phyloP scores from a whole-genome alignment of 2,888 invertebrate genomes.

The Plebejus anna region DNA sequence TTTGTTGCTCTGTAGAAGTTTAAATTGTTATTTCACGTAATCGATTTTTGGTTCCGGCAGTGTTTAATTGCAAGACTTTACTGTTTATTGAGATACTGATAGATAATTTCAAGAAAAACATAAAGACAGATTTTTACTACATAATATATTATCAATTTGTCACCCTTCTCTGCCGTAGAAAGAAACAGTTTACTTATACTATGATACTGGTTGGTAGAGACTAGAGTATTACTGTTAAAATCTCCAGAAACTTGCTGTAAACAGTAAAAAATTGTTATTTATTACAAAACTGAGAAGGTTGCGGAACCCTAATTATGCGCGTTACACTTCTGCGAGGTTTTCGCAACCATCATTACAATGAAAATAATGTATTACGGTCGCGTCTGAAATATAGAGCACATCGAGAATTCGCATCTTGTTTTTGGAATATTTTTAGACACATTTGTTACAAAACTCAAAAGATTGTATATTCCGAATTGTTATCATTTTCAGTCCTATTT shows the following conservation, averaged over 20 bases:
- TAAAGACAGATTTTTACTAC: too few species aligned
- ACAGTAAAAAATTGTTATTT: not conserved
- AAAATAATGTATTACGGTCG: conserved; percentile 65
- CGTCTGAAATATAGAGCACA: conserved; percentile 62
- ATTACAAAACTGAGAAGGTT: not conserved
- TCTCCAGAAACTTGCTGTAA: not conserved
- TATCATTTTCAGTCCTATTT: too few species aligned
- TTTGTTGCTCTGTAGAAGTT: not conserved
- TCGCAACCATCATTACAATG: conserved; percentile 45
- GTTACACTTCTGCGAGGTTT: conserved; percentile 32
- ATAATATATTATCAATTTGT: too few species aligned
- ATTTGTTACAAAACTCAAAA: not conserved
- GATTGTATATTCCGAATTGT: too few species aligned
- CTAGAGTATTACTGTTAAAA: not conserved
- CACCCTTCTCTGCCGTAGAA: too few species aligned
- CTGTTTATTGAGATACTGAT: not conserved
- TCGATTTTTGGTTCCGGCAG: not conserved
- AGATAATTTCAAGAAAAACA: too few species aligned
- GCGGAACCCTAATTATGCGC: conserved; percentile 16
- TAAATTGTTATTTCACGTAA: not conserved
- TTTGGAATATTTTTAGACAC: conserved; percentile 46
- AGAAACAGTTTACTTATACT: too few species aligned
- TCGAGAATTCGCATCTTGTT: conserved; percentile 48
- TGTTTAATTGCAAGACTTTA: not conserved
- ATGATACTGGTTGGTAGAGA: not conserved